A percentile compares a stretch with the other conserved stretches of the same genome.
phyloP scores from a whole-genome alignment of 1,140 invertebrate genomes.

The Teleopsis dalmanni region DNA sequence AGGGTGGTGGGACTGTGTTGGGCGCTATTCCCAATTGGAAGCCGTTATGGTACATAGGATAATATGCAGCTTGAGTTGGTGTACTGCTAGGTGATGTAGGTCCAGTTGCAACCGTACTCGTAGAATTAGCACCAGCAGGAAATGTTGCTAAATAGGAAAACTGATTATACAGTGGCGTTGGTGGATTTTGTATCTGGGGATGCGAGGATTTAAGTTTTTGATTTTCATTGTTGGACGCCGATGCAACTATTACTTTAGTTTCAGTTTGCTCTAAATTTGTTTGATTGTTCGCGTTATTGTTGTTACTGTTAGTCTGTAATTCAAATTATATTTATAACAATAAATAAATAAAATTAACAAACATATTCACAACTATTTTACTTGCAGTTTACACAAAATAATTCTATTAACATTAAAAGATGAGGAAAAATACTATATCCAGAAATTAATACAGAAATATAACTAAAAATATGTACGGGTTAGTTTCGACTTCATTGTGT shows the following conservation, averaged over 20 bases:
- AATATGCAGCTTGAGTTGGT: slow-evolving; percentile 27
- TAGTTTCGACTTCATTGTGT: too few relatives aligned
- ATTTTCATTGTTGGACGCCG: slow-evolving; percentile 20
- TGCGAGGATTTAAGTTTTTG: slow-evolving; percentile 24
- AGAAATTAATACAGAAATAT: too few relatives aligned
- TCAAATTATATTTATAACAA: too few relatives aligned
- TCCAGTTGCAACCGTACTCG: slow-evolving; percentile 14
- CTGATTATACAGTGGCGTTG: slow-evolving; percentile 35
- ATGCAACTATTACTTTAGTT: slow-evolving; percentile 33
- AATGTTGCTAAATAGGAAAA: slow-evolving; percentile 40
- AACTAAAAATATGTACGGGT: too few relatives aligned
- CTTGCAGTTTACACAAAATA: too few relatives aligned
- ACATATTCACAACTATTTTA: too few relatives aligned
- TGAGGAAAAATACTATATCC: too few relatives aligned
- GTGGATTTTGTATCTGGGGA: slow-evolving; percentile 20
- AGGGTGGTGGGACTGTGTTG: slow-evolving; percentile 38
- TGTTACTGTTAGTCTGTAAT: slow-evolving; percentile 11
- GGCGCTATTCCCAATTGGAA: slow-evolving; percentile 39
- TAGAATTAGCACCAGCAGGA: slow-evolving; percentile 23
- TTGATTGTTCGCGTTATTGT: slow-evolving; percentile 31
- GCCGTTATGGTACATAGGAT: slow-evolving; percentile 44
- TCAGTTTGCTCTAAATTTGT: slow-evolving; percentile 26
- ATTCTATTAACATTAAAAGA: too few relatives aligned
- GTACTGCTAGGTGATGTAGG: slow-evolving; percentile 12
- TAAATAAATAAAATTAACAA: too few relatives aligned